Base-by-base conservation (phyloP, 2,797 vertebrate species). In the Danionella dracula region DNA sequence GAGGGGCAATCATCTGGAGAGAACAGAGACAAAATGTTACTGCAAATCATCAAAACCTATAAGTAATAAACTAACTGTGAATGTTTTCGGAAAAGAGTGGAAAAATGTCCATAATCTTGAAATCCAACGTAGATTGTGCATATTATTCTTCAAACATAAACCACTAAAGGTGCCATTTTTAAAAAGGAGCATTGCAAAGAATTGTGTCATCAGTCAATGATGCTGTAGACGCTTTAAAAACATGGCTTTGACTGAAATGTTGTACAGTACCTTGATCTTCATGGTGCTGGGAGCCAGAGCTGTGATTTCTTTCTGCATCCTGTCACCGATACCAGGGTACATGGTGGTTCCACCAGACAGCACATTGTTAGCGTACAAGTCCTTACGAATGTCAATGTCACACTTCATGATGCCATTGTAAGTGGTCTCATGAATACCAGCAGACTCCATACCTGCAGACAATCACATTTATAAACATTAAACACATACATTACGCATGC, bases 371-470 rank as follows among this genome's bases (percentile, higher is more conserved):
- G 92, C 92, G 0, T 94, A 94, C 10, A 94, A 84, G 48, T 94
- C 92, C 80, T 93, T 94, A 68, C 91, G 88, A 76, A 94, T 93
- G 82, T 94, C 92, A 6, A 93, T 92, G 78, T 94, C 92, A 0
- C 92, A 93, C 76, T 94, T 94, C 92, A 94, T 93, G 82, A 93
- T 94, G 81, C 90, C 91, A 64, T 94, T 93, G 84, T 92, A 93
- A 46, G 91, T 93, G 0, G 92, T 93, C 81, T 94, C 92, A n/a
- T 94, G 92, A 79, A 94, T 93, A 3, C 92, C 92, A 0, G 92
- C 91, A 0, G 91, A 93, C 58, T 94, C 92, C 92, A 94, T 93
- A 66, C 92, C 92, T 94, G 68, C 16, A 59, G 7, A 5, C 40
- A 16, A 53, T 9, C 19, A n/a, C 5, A 46, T 35, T 42, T 13